These are phyloP conservation scores for Drosophila paulistorum DNA, from an alignment of 1,140 invertebrate species.

Conservation along the genomic window DNA sequence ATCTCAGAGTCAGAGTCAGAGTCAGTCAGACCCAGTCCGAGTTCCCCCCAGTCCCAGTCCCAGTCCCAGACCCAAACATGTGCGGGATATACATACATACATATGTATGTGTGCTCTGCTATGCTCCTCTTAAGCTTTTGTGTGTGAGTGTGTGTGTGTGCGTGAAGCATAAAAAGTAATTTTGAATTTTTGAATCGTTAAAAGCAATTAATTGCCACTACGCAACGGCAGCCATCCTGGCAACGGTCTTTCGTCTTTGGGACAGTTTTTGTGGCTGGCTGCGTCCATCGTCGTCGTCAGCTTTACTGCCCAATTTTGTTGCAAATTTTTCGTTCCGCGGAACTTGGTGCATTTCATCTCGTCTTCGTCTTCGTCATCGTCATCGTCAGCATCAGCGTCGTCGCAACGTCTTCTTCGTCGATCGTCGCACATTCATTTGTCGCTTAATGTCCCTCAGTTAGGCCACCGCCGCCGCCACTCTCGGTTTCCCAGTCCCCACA, in stretches of 20 bases:
- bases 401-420: constrained; percentile 50
- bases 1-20: constrained; percentile 52
- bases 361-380: constrained; percentile 58
- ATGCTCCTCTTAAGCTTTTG: constrained; percentile 32
- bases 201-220: constrained; percentile 81
- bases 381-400: constrained; percentile 36
- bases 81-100: neutral
- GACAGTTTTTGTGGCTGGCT: constrained; percentile 37
- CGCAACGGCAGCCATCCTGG: constrained; percentile 76
- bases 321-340: constrained; percentile 79
- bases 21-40: constrained; percentile 20
- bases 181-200: constrained; percentile 82
- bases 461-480: constrained; percentile 37
- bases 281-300: constrained; percentile 45
- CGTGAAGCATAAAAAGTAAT: constrained; percentile 75
- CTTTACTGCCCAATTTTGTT: constrained; percentile 80
- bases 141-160: constrained; percentile 48
- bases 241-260: constrained; percentile 35
- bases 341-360: constrained; percentile 79
- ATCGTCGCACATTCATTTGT: constrained; percentile 80
- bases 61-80: constrained; percentile 18
- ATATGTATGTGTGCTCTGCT: constrained; percentile 32
- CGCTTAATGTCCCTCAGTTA: constrained; percentile 79
- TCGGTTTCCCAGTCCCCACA: constrained; percentile 27
- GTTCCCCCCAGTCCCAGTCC: constrained; percentile 15